phyloP scores from a whole-genome alignment of 2,113 vertebrate genomes.

The Donacobius atricapilla region DNA sequence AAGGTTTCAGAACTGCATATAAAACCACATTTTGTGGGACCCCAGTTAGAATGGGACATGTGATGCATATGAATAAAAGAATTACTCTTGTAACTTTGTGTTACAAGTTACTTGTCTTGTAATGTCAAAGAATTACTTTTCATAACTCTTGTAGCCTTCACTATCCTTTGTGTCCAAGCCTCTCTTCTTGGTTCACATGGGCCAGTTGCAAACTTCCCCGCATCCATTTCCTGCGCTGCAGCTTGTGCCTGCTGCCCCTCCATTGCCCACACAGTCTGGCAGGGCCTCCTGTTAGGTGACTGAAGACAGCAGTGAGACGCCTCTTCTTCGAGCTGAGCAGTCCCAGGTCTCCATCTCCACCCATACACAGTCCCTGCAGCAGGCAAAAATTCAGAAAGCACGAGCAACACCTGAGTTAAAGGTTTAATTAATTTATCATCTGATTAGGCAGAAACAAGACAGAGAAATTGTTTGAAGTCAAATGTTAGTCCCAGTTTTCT shows the following conservation, averaged over 20 bases:
- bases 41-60: fast-evolving
- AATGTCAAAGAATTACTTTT: no score
- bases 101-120: background rate
- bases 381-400: background rate
- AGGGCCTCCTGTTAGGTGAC: fast-evolving
- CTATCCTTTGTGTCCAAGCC: fast-evolving
- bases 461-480: background rate
- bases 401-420: background rate
- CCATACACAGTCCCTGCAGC: background rate
- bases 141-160: background rate
- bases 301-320: background rate
- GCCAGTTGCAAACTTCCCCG: fast-evolving
- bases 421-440: background rate
- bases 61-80: fast-evolving
- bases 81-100: background rate
- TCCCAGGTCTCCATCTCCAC: background rate
- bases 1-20: background rate
- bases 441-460: background rate
- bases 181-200: fast-evolving
- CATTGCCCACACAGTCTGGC: fast-evolving
- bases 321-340: background rate
- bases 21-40: fast-evolving
- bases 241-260: background rate
- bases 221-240: background rate
- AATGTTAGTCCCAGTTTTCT: background rate